phyloP scores from a whole-genome alignment of 2,113 vertebrate species.

The Phylloscopus trochilus region DNA sequence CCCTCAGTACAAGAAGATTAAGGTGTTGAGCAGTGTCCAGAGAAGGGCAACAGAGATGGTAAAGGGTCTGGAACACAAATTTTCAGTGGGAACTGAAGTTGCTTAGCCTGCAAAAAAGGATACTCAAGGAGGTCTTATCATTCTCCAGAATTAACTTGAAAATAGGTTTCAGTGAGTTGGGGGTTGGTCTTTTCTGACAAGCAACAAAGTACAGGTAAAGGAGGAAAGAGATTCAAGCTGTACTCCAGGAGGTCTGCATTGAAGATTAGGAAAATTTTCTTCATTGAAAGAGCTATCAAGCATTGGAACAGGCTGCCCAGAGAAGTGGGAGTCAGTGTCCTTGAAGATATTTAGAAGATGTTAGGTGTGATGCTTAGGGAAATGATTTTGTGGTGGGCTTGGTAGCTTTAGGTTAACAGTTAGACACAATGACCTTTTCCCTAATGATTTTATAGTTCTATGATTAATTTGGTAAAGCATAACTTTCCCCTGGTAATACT shows the following conservation, averaged over 20 bases:
- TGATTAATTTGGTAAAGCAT: neutral
- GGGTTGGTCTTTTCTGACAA: neutral
- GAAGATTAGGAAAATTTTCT: neutral
- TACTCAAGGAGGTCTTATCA: neutral
- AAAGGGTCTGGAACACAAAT: neutral
- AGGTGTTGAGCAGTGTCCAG: neutral
- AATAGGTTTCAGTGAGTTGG: neutral
- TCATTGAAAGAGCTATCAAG: neutral
- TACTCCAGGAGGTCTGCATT: neutral
- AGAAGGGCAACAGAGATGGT: neutral
- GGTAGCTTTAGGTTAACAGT: neutral
- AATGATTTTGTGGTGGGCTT: neutral
- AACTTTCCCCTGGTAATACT: neutral
- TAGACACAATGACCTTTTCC: neutral
- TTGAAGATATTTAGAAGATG: neutral
- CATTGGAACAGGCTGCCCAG: neutral
- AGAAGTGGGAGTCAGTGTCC: neutral
- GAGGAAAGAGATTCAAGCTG: neutral
- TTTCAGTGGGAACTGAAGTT: neutral
- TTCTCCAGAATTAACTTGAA: neutral
- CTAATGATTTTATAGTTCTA: neutral
- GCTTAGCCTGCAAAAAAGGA: neutral
- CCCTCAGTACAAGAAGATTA: neutral
- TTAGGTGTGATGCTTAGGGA: rapidly evolving
- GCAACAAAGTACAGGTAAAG: neutral